Conservation (phyloP, 1,140 invertebrate species). For the Riptortus pedestris region DNA sequence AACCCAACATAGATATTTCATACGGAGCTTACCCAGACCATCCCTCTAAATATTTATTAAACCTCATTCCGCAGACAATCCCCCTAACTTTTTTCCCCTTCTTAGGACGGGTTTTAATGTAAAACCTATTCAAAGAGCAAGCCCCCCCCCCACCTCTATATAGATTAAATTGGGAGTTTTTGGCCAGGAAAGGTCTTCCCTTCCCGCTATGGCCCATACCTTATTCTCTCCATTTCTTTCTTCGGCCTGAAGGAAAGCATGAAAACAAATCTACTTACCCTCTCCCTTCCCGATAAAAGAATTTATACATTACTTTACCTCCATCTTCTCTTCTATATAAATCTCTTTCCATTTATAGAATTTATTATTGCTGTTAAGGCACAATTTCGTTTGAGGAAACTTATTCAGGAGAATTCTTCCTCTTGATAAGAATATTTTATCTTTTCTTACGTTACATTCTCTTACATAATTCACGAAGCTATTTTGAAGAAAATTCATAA, state of each 20-base stretch:
- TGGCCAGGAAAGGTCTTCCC: background rate
- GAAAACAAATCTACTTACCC: slow-evolving; percentile 12
- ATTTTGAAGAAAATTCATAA: no score
- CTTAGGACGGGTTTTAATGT: slow-evolving; percentile 12
- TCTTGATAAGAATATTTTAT: background rate
- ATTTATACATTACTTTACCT: slow-evolving; percentile 1
- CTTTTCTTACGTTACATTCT: no score
- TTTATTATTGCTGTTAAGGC: slow-evolving; percentile 12
- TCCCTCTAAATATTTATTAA: slow-evolving; percentile 14
- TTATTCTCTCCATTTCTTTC: background rate
- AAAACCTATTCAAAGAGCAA: background rate
- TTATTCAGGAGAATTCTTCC: background rate
- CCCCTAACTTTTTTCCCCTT: background rate
- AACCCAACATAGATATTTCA: background rate
- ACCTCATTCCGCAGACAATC: slow-evolving; percentile 7
- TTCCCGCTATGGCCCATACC: background rate
- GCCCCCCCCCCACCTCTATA: slow-evolving; percentile 9
- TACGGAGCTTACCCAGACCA: background rate
- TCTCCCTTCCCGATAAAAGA: slow-evolving; percentile 1
- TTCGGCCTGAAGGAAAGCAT: background rate
- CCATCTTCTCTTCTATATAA: background rate
- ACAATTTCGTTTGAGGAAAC: background rate
- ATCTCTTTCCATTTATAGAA: slow-evolving; percentile 16
- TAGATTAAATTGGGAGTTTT: slow-evolving; percentile 8
- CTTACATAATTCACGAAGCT: no score